phyloP scores from a whole-genome alignment of 2,113 vertebrate species.

The Halcyon senegalensis region DNA sequence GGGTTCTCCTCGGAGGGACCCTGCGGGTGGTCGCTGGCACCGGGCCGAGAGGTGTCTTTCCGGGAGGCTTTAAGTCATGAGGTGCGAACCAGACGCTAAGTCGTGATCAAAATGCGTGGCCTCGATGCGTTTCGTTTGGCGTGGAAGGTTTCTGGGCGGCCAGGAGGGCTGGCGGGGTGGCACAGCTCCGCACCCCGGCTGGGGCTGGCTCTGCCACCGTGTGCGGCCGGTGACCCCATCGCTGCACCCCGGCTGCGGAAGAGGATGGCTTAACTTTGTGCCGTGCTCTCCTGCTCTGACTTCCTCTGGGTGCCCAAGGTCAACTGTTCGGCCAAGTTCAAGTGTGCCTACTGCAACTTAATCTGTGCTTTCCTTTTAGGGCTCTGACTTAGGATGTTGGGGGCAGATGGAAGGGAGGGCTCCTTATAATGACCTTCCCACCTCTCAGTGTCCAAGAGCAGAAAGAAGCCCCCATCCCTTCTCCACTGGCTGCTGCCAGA shows the following conservation, averaged over 20 bases:
- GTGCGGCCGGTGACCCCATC: rapidly evolving
- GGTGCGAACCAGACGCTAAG: not conserved
- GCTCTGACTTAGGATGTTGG: not conserved
- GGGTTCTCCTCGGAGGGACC: no score
- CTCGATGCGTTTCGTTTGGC: rapidly evolving
- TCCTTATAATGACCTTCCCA: not conserved
- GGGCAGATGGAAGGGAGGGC: not conserved
- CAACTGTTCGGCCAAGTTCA: not conserved
- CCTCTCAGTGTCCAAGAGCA: not conserved
- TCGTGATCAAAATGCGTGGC: not conserved
- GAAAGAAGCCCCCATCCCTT: not conserved
- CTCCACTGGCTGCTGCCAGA: not conserved
- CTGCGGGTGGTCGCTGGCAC: no score
- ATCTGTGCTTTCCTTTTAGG: not conserved
- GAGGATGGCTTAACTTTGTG: rapidly evolving
- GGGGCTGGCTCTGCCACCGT: rapidly evolving
- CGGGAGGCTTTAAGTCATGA: not conserved
- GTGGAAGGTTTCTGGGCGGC: not conserved
- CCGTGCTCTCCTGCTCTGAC: not conserved
- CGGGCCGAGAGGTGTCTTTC: not conserved
- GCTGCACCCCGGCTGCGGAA: rapidly evolving
- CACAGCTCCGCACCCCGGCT: no score
- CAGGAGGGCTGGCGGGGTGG: rapidly evolving
- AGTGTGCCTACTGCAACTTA: not conserved
- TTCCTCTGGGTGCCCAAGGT: not conserved